Evolutionary conservation across 2,797 vertebrate species (phyloP).

Genomic region (Enteromius argenteus): DNA sequence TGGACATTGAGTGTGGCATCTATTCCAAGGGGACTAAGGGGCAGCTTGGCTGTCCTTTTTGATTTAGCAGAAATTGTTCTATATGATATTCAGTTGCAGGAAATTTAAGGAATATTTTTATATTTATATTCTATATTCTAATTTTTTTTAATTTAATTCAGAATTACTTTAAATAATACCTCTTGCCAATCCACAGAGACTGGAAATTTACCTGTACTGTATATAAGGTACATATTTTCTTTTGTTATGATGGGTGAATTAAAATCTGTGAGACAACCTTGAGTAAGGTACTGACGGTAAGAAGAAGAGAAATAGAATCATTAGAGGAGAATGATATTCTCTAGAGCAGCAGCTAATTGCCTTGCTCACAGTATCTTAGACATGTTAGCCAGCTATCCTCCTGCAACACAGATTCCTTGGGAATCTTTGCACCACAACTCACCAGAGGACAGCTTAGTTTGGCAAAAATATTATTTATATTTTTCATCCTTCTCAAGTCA

Average conservation of each 20-base stretch:
- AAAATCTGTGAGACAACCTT: slow-evolving; percentile 46
- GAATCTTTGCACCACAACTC: slow-evolving; percentile 75
- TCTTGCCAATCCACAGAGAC: neutral
- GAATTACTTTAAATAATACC: slow-evolving; percentile 39
- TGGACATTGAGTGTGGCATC: neutral
- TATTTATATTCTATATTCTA: too few relatives aligned
- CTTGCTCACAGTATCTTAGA: slow-evolving; percentile 75
- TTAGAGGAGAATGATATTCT: slow-evolving; percentile 67
- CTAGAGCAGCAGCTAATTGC: slow-evolving; percentile 80
- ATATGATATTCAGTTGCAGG: neutral
- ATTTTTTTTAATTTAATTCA: neutral
- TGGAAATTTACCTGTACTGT: slow-evolving; percentile 25
- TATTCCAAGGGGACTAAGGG: slow-evolving; percentile 11
- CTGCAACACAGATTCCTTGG: slow-evolving; percentile 72
- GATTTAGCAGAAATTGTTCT: neutral
- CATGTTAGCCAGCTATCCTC: slow-evolving; percentile 72
- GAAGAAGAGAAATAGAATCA: slow-evolving; percentile 29
- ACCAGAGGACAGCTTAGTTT: slow-evolving; percentile 77
- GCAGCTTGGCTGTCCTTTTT: slow-evolving; percentile 11
- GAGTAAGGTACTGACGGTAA: slow-evolving; percentile 43
- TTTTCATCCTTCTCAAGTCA: slow-evolving; percentile 47
- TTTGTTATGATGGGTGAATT: slow-evolving; percentile 59
- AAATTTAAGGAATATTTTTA: neutral
- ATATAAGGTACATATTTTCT: neutral
- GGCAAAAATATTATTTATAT: slow-evolving; percentile 61